Base-by-base conservation (phyloP, 2,888 invertebrate species). In the Trichopria drosophilae region DNA sequence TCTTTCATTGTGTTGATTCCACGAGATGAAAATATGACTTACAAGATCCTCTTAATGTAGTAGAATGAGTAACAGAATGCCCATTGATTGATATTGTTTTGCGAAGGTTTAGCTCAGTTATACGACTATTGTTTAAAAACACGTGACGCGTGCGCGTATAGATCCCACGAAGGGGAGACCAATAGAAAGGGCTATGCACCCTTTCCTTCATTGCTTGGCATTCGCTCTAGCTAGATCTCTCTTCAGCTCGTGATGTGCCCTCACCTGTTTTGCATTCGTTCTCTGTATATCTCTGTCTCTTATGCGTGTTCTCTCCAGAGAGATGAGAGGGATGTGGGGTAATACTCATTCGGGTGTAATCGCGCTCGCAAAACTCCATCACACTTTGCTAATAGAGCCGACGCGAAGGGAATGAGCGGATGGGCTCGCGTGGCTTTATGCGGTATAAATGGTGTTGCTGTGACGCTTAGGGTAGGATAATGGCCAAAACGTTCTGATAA, bases 331-430 rank as follows among this genome's bases (percentile, higher is more conserved):
- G 26, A 46, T 39, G 19, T 37, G 48, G 62, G 61, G 68, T 74
- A 73, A 76, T 75, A 74, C 74, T 75, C 76, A 74, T 76, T 75
- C 71, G 71, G 67, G 75, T 74, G 72, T 76, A 76, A 76, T 76
- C 76, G 75, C 71, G 72, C 76, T 74, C 69, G 72, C 75, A 75
- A 75, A 76, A 75, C 76, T 76, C 75, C 75, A 76, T 76, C 76
- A 75, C 75, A 72, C 73, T 75, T 73, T 73, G 69, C 75, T 75
- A 75, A 75, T 75, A 75, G 75, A 73, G 70, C 68, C 65, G 66
- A 64, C 62, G 57, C 55, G 56, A 35, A 57, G 59, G 58, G 55
- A 61, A 61, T 61, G 59, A 63, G 63, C 64, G 64, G 64, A 66
- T 66, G 63, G 61, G 56, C 56, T 55, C 56, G 53, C 55, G 59